Base-by-base conservation (phyloP, 2,113 vertebrate genomes). In the Erinaceus europaeus region DNA sequence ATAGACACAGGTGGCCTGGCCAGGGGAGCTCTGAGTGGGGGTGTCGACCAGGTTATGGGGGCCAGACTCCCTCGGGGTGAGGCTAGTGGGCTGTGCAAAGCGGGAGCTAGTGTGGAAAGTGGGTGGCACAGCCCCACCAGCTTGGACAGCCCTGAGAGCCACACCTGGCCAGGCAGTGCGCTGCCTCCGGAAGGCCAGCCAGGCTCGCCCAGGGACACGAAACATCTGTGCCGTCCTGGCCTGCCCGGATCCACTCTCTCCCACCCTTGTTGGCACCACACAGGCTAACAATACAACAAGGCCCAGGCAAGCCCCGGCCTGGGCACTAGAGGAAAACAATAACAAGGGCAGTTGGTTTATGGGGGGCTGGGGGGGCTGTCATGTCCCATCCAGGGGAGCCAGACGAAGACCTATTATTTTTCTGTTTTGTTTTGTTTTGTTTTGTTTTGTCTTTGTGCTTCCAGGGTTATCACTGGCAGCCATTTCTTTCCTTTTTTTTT, bases 201-300 rank as follows among this genome's bases (percentile, higher is more conserved):
- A 94, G 82, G 90, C 92, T 90, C 83, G 94, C 94, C 91, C 82
- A 90, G 82, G 85, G 74, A 90, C 90, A 90, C 93, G 89, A 93
- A 92, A 93, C 92, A 95, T 93, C 93, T 95, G 93, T 93, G 92
- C 93, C 94, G 93, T 86, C 20, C 21, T 78, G 89, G 82, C 93
- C 95, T 95, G 93, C 87, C 94, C 72, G 84, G 93, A 95, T 95
- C 93, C 81, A 93, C 93, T 94, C 92, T 93, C 86, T 75, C 89
- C 74, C 83, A 71, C 78, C 65, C 93, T 74, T 89, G 79, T 94
- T 94, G 95, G 95, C 94, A 94, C 74, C 23, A 38, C 61, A 77
- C 81, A 92, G 72, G 71, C 86, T 91, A 90, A 84, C 92, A 93
- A 90, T 69, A 91, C 90, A 95, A 95, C 93, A 93, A 95, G 94